Conservation (phyloP, 2,888 invertebrate species). For the Myopa tessellatipennis region DNA sequence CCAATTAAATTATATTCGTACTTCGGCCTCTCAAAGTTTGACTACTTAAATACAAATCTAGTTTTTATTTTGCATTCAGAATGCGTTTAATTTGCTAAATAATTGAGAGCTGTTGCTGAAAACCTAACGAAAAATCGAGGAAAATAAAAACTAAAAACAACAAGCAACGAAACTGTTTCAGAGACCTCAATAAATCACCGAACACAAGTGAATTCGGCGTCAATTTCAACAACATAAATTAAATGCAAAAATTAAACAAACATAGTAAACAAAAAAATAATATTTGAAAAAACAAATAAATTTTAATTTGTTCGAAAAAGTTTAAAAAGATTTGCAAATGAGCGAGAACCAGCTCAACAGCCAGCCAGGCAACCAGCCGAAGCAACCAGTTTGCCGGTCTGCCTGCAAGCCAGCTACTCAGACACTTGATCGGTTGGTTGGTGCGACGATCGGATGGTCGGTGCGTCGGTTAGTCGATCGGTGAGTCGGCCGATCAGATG, state of each 20-base stretch:
- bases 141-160: too few species aligned
- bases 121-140: too few species aligned
- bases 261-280: not conserved
- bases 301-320: too few species aligned
- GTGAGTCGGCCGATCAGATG: slow-evolving; percentile 14
- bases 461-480: not conserved
- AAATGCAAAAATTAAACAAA: slow-evolving; percentile 20
- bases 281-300: not conserved
- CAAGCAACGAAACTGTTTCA: not conserved
- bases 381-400: not conserved
- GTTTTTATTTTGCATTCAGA: not conserved
- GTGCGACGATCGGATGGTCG: not conserved
- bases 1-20: too few species aligned
- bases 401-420: too few species aligned
- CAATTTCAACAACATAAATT: slow-evolving; percentile 26
- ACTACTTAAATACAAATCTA: not conserved
- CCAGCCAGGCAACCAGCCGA: not conserved
- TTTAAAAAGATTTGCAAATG: too few species aligned
- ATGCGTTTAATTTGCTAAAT: not conserved
- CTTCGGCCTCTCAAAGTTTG: too few species aligned
- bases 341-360: not conserved
- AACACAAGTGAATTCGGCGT: slow-evolving; percentile 22
- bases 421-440: not conserved
- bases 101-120: too few species aligned
- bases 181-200: slow-evolving; percentile 15